Evolutionary conservation across 2,113 vertebrate species (phyloP), one percentile per base, ranked within the genome.

Genomic region (Mungos mungo): DNA sequence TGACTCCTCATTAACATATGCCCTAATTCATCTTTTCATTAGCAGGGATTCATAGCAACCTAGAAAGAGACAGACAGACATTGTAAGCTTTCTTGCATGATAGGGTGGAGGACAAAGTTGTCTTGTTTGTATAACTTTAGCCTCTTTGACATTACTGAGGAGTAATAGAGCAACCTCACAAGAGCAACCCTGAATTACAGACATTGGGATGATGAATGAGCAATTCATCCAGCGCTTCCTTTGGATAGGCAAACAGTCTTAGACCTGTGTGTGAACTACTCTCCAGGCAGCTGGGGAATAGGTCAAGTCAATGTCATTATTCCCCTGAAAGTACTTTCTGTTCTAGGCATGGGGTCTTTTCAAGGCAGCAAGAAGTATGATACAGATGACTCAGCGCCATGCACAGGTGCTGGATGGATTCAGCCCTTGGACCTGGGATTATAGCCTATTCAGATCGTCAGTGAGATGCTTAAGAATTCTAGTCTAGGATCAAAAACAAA

Each of bases 341-440:
- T 99, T 97, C 3, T 95, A 98, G 94, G 94, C 97, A 97, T 95
- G 86, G 79, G 95, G 96, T 98, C 96, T 92, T 99, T 99, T 98
- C 96, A 98, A 95, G 88, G 96, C 97, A 98, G 96, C 97, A 98
- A 99, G 96, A 98, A 98, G 98, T 96, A 95, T 95, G 96, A 95
- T 95, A 97, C 74, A 96, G 85, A 98, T 99, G 98, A 99, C 98
- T 98, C 98, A 98, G 98, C 84, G 83, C 97, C 98, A 97, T 52
- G 57, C 98, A 98, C 99, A 99, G 99, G 98, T 99, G 99, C 98
- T 98, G 93, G 93, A 41, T 98, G 98, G 98, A 98, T 96, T 98
- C 98, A 98, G 69, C 96, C 97, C 96, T 98, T 97, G 97, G 97
- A 98, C 98, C 88, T 97, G 97, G 93, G 88, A 90, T 96, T 97